Conservation (phyloP, 2,113 vertebrate species). For the Rhinopomastus cyanomelas region DNA sequence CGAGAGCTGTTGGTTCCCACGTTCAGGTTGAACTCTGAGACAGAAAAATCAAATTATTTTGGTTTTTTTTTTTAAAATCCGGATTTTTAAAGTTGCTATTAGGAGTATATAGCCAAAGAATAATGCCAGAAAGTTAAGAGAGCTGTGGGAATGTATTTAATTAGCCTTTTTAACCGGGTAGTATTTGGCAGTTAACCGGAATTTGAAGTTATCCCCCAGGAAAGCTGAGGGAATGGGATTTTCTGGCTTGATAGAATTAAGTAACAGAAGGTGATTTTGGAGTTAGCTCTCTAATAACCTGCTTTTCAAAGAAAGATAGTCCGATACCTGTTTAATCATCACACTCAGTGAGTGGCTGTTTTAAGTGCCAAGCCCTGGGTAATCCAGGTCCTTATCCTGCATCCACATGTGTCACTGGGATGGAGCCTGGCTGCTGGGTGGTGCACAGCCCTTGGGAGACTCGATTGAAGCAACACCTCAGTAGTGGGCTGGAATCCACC, state of each 20-base stretch:
- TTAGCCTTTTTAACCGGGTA: background rate
- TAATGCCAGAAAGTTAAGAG: conserved; percentile 22
- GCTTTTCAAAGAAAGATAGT: background rate
- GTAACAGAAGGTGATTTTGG: background rate
- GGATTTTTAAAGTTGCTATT: background rate
- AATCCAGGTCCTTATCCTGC: background rate
- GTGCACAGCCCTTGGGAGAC: rapidly evolving
- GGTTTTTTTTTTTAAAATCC: background rate
- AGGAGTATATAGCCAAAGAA: background rate
- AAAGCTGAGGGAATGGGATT: background rate
- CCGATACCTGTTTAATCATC: background rate
- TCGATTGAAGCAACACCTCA: background rate
- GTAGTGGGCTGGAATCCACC: rapidly evolving
- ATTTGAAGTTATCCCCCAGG: background rate
- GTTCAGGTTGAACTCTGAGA: background rate
- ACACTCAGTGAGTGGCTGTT: background rate
- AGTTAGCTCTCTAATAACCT: background rate
- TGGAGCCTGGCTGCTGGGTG: background rate
- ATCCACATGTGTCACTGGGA: rapidly evolving
- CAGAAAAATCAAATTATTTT: background rate
- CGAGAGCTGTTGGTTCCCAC: conserved; percentile 50
- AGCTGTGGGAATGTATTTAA: conserved; percentile 8
- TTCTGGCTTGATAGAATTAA: conserved; percentile 10
- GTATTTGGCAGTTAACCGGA: background rate
- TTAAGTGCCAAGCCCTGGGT: background rate